Percentiles rank a stretch among this genome's conserved stretches.
Evolutionary conservation across 2,888 invertebrate genomes (phyloP).

Genomic region (Limnephilus auricula): DNA sequence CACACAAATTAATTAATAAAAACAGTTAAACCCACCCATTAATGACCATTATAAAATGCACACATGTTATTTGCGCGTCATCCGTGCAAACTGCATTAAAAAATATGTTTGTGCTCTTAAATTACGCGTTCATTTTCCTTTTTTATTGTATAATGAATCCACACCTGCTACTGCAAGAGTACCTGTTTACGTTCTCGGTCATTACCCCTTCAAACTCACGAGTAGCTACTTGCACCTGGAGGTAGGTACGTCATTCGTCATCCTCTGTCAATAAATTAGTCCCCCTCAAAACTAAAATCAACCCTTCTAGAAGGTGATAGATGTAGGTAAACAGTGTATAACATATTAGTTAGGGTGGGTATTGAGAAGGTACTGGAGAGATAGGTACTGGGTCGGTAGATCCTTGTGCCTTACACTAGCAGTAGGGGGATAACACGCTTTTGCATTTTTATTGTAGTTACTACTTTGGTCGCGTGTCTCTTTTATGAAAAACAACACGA

Average conservation of each 20-base stretch:
- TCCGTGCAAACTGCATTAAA: background rate
- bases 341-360: background rate
- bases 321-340: background rate
- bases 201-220: background rate
- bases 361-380: background rate
- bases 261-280: slow-evolving; percentile 1
- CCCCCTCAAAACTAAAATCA: background rate
- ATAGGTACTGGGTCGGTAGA: background rate
- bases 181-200: background rate
- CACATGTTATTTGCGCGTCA: background rate
- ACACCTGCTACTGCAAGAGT: background rate
- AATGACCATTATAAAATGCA: background rate
- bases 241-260: background rate
- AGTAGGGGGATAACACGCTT: background rate
- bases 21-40: background rate
- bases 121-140: background rate
- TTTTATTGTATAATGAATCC: background rate
- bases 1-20: background rate
- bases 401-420: background rate
- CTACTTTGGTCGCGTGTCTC: background rate
- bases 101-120: background rate
- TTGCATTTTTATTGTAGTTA: background rate
- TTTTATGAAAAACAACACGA: too few relatives aligned
- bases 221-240: background rate
- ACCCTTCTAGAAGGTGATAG: background rate